Percentiles rank a stretch among this genome's conserved stretches.
Conservation (phyloP, 1,140 invertebrate genomes). For the Drosophila arawakana region DNA sequence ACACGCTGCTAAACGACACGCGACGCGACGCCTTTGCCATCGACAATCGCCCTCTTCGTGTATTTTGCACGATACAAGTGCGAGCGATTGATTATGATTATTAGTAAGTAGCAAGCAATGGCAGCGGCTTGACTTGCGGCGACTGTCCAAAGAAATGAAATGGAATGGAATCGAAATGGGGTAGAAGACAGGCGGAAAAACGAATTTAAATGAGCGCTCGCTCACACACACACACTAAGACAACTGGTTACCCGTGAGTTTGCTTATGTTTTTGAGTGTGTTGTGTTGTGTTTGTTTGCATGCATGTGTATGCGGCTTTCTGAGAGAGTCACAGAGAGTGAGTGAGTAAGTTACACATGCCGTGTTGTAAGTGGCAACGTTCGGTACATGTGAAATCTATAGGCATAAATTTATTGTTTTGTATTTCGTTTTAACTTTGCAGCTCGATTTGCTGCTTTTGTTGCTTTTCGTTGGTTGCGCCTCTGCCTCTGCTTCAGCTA, state of each 20-base stretch:
- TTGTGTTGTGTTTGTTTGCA: constrained; percentile 39
- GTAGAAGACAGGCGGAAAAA: constrained; percentile 62
- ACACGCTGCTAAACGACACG: constrained; percentile 20
- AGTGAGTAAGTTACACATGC: constrained; percentile 50
- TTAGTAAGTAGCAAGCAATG: constrained; percentile 70
- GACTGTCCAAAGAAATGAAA: constrained; percentile 35
- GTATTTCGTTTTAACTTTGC: constrained; percentile 62
- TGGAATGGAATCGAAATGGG: constrained; percentile 42
- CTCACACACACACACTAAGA: constrained; percentile 23
- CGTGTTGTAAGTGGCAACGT: constrained; percentile 59
- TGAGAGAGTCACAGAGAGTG: constrained; percentile 24
- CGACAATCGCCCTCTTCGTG: constrained; percentile 27
- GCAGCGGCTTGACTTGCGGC: constrained; percentile 55
- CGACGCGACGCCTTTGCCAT: constrained; percentile 31
- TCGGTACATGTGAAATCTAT: constrained; percentile 73
- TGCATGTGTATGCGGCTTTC: constrained; percentile 25
- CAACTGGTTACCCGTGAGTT: constrained; percentile 55
- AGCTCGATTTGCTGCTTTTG: constrained; percentile 18
- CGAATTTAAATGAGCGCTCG: constrained; percentile 73
- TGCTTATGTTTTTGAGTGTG: not conserved
- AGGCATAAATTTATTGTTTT: constrained; percentile 83
- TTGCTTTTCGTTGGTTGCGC: constrained; percentile 13
- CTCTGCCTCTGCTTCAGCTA: constrained; percentile 7
- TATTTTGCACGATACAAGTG: constrained; percentile 75
- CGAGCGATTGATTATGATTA: constrained; percentile 82